Conservation (phyloP, 2,888 invertebrate species). For the Eupithecia pulchellata region DNA sequence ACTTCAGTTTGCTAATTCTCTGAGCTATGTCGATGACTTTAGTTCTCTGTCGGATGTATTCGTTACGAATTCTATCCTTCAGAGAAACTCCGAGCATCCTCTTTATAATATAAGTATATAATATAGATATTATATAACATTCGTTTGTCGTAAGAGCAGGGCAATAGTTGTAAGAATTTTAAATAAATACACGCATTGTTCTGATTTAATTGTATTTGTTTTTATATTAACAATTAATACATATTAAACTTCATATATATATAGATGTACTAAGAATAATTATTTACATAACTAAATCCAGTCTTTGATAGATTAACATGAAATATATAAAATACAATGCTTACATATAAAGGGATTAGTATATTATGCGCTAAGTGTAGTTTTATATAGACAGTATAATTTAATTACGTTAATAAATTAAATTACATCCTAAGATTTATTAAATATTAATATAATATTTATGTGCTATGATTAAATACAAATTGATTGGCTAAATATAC, state of each 20-base stretch:
- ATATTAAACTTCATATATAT: not conserved
- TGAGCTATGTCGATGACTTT: too few relatives aligned
- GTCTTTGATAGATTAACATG: constrained; percentile 3
- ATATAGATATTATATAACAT: not conserved
- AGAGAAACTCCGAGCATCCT: too few relatives aligned
- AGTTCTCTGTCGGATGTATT: too few relatives aligned
- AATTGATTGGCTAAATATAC: not conserved
- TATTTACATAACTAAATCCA: not conserved
- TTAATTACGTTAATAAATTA: not conserved
- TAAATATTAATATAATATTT: not conserved
- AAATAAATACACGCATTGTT: not conserved
- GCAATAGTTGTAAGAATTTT: not conserved
- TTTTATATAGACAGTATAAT: not conserved
- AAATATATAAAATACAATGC: not conserved
- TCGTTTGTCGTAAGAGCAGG: not conserved
- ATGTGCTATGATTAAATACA: not conserved
- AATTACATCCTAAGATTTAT: not conserved
- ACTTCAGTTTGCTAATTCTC: too few relatives aligned
- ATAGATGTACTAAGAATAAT: not conserved
- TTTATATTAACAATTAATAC: not conserved
- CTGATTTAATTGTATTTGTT: not conserved
- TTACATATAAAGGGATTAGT: not conserved
- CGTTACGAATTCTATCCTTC: too few relatives aligned
- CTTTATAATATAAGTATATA: too few relatives aligned
- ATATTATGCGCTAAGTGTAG: not conserved